Percentiles rank a stretch among this genome's conserved stretches.
phyloP scores from a whole-genome alignment of 2,113 vertebrate species.

The Callipepla californica region DNA sequence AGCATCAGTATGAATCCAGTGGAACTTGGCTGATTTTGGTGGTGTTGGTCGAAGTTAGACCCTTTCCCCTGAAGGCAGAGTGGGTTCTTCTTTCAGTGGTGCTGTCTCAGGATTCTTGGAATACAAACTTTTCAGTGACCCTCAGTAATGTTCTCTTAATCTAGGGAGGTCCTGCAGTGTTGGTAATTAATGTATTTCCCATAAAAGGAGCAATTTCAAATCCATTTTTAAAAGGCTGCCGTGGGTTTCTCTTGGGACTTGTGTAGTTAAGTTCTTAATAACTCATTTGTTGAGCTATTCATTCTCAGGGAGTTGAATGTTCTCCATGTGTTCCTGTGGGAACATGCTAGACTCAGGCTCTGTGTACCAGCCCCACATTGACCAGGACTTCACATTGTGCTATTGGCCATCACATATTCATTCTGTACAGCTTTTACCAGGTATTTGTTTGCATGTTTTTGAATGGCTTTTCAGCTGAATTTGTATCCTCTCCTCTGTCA shows the following conservation, averaged over 20 bases:
- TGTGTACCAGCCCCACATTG: not conserved
- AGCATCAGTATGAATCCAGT: not conserved
- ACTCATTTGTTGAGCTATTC: conserved; percentile 68
- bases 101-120: not conserved
- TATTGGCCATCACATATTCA: not conserved
- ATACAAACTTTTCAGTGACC: not conserved
- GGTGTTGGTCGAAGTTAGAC: not conserved
- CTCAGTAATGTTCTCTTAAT: not conserved
- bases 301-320: conserved; percentile 57
- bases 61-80: not conserved
- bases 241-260: conserved; percentile 32
- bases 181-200: conserved; percentile 9
- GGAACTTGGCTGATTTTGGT: not conserved
- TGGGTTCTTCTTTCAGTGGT: not conserved
- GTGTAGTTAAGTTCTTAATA: conserved; percentile 66
- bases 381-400: not conserved
- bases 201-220: conserved; percentile 37
- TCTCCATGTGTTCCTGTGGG: conserved; percentile 43
- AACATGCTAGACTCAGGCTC: not conserved
- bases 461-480: not conserved
- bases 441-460: not conserved
- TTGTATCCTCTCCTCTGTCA: not conserved
- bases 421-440: not conserved
- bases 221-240: conserved; percentile 50
- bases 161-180: not conserved